phyloP scores from a whole-genome alignment of 2,113 vertebrate genomes.

The Sigmodon hispidus region DNA sequence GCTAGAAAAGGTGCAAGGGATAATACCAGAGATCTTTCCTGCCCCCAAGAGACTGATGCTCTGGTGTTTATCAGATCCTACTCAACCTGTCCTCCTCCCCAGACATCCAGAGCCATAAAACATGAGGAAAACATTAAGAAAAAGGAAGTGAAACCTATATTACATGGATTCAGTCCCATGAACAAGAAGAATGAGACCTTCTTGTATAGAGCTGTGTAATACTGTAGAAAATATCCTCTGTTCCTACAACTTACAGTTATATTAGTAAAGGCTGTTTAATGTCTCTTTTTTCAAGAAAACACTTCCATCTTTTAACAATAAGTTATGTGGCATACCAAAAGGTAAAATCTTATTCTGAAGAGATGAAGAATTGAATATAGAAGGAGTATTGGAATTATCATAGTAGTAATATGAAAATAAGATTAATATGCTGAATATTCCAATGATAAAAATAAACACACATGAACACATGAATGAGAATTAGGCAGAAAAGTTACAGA shows the following conservation, averaged over 20 bases:
- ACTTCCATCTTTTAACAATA: neutral
- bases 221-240: neutral
- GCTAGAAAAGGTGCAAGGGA: rapidly evolving
- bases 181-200: neutral
- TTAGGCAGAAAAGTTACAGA: neutral
- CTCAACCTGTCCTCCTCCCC: neutral
- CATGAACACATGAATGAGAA: neutral
- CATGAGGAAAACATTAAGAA: neutral
- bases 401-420: neutral
- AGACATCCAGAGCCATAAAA: neutral
- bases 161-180: neutral
- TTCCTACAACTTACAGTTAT: neutral
- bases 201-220: neutral
- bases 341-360: neutral
- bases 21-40: neutral
- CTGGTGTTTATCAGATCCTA: neutral
- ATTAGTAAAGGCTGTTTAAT: neutral
- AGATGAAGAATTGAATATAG: neutral
- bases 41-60: neutral
- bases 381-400: neutral
- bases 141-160: neutral
- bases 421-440: neutral
- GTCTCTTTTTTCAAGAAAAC: neutral
- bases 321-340: neutral
- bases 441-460: neutral